Conservation (phyloP, 2,888 invertebrate genomes). For the Imbricaverruca yamaguchii region DNA sequence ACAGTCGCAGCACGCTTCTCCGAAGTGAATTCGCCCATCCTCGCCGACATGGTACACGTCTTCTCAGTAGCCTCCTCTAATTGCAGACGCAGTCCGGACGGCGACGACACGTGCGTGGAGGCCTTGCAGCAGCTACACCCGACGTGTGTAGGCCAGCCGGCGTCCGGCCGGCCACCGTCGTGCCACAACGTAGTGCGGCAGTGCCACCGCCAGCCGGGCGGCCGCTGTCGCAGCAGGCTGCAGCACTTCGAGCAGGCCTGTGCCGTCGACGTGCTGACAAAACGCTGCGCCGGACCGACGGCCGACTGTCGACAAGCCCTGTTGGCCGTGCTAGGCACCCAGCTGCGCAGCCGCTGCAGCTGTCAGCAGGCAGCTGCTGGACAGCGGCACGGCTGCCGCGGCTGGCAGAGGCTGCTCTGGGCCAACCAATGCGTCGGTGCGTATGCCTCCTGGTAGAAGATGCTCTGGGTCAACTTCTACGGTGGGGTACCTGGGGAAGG, state of each 20-base stretch:
- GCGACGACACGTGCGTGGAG: constrained; percentile 70
- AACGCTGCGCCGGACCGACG: constrained; percentile 77
- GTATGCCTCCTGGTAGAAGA: constrained; percentile 38
- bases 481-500: constrained; percentile 57
- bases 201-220: constrained; percentile 37
- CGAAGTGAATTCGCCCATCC: too few species aligned
- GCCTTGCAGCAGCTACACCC: constrained; percentile 85
- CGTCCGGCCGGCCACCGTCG: constrained; percentile 62
- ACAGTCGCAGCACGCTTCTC: too few species aligned
- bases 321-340: constrained; percentile 81
- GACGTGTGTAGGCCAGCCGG: constrained; percentile 67
- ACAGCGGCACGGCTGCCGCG: constrained; percentile 77
- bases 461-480: too few species aligned
- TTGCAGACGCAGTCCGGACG: constrained; percentile 23
- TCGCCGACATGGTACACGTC: too few species aligned
- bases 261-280: constrained; percentile 80
- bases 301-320: constrained; percentile 75
- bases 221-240: constrained; percentile 56
- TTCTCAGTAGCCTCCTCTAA: not conserved
- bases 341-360: constrained; percentile 75
- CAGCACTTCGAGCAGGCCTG: constrained; percentile 86
- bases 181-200: constrained; percentile 64
- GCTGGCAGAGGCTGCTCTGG: constrained; percentile 84
- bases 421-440: constrained; percentile 87
- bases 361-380: constrained; percentile 54